Base-by-base conservation (phyloP, 92 coral and sea anemone species). In the Zoanthus sociatus region DNA sequence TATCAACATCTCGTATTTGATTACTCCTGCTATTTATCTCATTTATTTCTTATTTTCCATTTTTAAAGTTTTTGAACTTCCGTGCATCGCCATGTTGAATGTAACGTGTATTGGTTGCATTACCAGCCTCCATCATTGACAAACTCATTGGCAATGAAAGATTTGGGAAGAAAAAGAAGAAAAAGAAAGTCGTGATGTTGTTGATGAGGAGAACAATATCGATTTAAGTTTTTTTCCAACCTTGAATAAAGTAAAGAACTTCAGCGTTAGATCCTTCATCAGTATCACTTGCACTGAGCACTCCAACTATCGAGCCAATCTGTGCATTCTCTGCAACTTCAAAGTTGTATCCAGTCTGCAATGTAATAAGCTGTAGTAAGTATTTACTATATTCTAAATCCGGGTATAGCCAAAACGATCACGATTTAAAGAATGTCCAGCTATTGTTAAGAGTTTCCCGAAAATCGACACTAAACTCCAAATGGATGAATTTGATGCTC, bases 251-350 rank as follows among this genome's bases (percentile, higher is more conserved):
- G 73, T 90, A 92, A 18, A 45, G 69, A 7, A 90, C 75, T 60
- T 86, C 53, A 8, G 89, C 94, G 68, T 90, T 86, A 7, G 60
- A 42, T 15, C 92, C 92, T 50, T 89, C 87, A 64, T 94, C 98
- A 30, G 84, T 87, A 56, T 94, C 94, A 64, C 47, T 86, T 11
- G 92, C 92, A 26, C 77, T 75, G 31, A 89, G 76, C 26, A 71
- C 84, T 12, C 87, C 74, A 11, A 92, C 88, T 31, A 33, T 26
- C 20, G 88, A 45, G 14, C 90, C 90, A 53, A 13, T 67, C 53
- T 61, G 64, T 32, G 90, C 81, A 47, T 89, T 86, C 66, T 92
- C 94, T 50, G 72, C 33, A 51, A 89, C 87, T 9, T 84, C 66
- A 37, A 86, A 82, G 12, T n/a, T 55, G 44, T 60, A 45, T 37